Base-by-base conservation (phyloP, 2,888 invertebrate species). In the Drosophila niveifrons region DNA sequence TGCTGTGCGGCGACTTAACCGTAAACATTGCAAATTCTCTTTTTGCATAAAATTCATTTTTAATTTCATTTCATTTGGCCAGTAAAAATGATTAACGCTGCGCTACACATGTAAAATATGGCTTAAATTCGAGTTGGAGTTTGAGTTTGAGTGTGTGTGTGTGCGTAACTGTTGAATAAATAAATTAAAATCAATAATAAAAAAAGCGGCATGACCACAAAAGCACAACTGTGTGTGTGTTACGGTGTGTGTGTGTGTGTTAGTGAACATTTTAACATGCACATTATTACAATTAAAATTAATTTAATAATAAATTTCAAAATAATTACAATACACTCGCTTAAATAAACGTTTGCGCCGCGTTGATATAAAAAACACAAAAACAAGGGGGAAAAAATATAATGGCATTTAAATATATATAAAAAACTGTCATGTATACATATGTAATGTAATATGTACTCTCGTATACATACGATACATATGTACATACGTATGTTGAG, bases 241-340 rank as follows among this genome's bases (percentile, higher is more conserved):
- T 51, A 58, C 50, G 51, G 28, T 55, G 51, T 59, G 65, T 53
- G 41, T 44, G 52, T 29, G 36, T 39, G 28, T 9, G 56, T 28
- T 47, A 62, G 68, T 66, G 67, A 59, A 71, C 75, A 82, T 83
- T 82, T 83, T 76, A 81, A 80, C 76, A 88, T 76, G 79, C 76
- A 66, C 78, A 90, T 90, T 89, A 90, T 82, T 88, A 84, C 86
- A 90, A 89, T 90, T 90, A 90, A 90, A 90, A 89, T 90, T 88
- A 89, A 90, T 90, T 90, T 89, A 90, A 90, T 90, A 90, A 90
- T 90, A 90, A 90, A 90, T 90, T 90, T 78, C 77, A 81, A 90
- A 89, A 90, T 90, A 90, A 90, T 90, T 90, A 81, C 90, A 90
- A 89, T 82, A 76, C 78, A 90, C 89, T 82, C 79, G 82, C 81